Conservation (phyloP, 1,140 invertebrate genomes). For the Euura lappo region DNA sequence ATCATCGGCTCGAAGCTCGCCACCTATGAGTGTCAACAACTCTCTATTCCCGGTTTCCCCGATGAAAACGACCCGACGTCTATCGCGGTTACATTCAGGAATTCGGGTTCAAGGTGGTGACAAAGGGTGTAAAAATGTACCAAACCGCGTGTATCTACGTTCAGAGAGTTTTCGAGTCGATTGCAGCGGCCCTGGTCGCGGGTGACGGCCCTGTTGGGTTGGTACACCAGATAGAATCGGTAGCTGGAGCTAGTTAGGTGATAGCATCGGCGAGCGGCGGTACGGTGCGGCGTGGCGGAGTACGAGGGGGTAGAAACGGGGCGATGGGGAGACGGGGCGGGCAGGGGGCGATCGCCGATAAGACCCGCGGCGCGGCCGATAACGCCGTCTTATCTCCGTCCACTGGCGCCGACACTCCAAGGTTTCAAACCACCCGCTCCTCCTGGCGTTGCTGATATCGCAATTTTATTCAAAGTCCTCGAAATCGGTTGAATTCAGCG, state of each 20-base stretch:
- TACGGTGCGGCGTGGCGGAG: conserved; percentile 40
- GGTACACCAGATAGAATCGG: conserved; percentile 59
- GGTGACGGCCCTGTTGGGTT: conserved; percentile 54
- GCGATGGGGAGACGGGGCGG: conserved; percentile 21
- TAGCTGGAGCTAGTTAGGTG: conserved; percentile 62
- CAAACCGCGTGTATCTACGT: not conserved
- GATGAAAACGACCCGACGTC: too few species aligned
- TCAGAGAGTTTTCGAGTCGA: conserved; percentile 17
- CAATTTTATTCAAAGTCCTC: conserved; percentile 10
- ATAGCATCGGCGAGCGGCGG: conserved; percentile 58
- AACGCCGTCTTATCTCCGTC: conserved; percentile 59
- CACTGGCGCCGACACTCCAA: conserved; percentile 61
- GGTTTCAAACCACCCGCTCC: conserved; percentile 41
- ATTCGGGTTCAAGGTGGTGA: too few species aligned
- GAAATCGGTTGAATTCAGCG: too few species aligned
- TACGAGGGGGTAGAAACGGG: conserved; percentile 26
- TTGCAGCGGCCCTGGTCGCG: conserved; percentile 46
- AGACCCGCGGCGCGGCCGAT: conserved; percentile 55
- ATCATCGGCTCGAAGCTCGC: too few species aligned
- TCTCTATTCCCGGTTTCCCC: too few species aligned
- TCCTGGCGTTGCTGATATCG: conserved; percentile 27
- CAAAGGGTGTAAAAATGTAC: too few species aligned
- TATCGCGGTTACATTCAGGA: too few species aligned
- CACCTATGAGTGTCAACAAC: too few species aligned
- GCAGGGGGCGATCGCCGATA: conserved; percentile 56